Conservation (phyloP, 2,113 vertebrate genomes). For the Onychostoma macrolepis region DNA sequence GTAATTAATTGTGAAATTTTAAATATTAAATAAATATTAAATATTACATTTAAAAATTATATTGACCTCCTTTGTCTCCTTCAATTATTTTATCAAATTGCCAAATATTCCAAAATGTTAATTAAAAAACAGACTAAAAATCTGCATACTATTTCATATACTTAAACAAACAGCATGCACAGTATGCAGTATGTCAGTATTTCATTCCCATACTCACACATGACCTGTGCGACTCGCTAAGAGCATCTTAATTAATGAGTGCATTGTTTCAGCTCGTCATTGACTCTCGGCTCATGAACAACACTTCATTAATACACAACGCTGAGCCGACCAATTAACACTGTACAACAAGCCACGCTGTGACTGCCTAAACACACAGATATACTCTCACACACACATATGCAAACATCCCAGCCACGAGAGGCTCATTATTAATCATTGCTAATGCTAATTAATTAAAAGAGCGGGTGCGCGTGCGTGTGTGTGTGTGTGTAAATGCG, state of each 20-base stretch:
- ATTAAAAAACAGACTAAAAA: background rate
- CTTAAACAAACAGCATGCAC: background rate
- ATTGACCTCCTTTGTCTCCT: background rate
- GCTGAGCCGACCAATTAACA: conserved; percentile 89
- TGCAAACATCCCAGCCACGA: conserved; percentile 70
- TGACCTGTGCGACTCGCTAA: conserved; percentile 60
- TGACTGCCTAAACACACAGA: conserved; percentile 66
- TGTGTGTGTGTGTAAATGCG: conserved; percentile 71
- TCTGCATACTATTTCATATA: background rate
- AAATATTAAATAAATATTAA: too few species aligned
- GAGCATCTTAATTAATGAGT: conserved; percentile 72
- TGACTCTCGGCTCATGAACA: conserved; percentile 69
- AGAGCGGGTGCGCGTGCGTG: conserved; percentile 63
- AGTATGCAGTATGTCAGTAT: background rate
- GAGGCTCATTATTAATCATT: conserved; percentile 95
- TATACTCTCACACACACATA: conserved; percentile 29
- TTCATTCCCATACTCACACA: background rate
- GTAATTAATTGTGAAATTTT: too few species aligned
- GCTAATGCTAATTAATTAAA: conserved; percentile 99
- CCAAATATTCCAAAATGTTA: background rate
- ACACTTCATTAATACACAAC: conserved; percentile 79
- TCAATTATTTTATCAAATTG: background rate
- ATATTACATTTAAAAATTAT: too few species aligned
- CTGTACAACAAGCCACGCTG: conserved; percentile 86
- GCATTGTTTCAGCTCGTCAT: conserved; percentile 63